A percentile compares a stretch with the other conserved stretches of the same genome.
Conservation (phyloP, 2,888 invertebrate genomes). For the Cheilosia grossa region DNA sequence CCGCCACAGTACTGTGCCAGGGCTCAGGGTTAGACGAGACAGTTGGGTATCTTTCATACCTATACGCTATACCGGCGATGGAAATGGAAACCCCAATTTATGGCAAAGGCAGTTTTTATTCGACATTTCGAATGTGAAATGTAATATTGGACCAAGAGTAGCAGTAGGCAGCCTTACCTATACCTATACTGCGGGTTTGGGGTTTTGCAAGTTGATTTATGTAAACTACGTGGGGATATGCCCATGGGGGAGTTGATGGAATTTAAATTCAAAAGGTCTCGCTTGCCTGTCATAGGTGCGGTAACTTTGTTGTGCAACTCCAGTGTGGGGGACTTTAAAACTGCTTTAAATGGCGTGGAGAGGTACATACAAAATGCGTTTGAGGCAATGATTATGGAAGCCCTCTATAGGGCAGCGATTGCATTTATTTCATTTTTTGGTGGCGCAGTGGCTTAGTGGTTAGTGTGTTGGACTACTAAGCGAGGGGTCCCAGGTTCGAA, state of each 20-base stretch:
- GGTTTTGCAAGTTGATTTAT: constrained; percentile 47
- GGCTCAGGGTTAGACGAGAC: constrained; percentile 21
- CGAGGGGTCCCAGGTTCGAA: no score
- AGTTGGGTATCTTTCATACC: constrained; percentile 40
- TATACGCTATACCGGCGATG: not conserved
- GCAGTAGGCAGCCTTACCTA: not conserved
- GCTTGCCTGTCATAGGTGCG: not conserved
- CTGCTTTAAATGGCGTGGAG: not conserved
- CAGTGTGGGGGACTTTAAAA: not conserved
- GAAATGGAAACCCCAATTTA: constrained; percentile 40
- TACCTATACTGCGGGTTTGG: not conserved
- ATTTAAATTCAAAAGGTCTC: constrained; percentile 32
- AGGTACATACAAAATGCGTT: no score
- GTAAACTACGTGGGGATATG: constrained; percentile 60
- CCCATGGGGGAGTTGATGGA: constrained; percentile 19
- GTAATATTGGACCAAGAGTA: constrained; percentile 20
- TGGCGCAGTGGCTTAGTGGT: no score
- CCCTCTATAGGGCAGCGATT: no score
- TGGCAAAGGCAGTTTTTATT: constrained; percentile 30
- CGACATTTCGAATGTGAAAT: constrained; percentile 23
- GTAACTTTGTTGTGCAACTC: constrained; percentile 2
- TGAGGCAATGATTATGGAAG: no score
- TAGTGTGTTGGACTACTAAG: no score
- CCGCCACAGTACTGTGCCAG: not conserved
- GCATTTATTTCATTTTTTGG: no score